phyloP scores from a whole-genome alignment of 2,797 vertebrate species.

The Sparus aurata region DNA sequence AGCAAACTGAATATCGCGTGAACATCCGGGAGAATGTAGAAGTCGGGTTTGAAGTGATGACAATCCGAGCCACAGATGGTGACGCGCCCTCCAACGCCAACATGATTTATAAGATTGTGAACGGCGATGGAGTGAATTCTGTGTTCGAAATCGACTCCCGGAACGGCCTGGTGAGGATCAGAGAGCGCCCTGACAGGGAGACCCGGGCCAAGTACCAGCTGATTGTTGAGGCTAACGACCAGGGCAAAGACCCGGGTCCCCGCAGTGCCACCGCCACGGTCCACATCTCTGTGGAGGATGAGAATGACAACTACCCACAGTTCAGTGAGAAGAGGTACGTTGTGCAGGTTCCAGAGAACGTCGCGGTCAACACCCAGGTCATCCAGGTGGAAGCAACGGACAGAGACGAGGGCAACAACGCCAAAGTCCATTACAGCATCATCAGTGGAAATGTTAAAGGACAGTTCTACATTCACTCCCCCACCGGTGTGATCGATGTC shows the following conservation, averaged over 20 bases:
- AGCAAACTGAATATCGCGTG: constrained; percentile 93
- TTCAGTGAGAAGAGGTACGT: constrained; percentile 95
- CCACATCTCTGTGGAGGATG: constrained; percentile 93
- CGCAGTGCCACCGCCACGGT: constrained; percentile 93
- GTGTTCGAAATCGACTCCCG: constrained; percentile 93
- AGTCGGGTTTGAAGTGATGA: constrained; percentile 95
- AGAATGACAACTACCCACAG: constrained; percentile 98
- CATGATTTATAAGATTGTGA: constrained; percentile 95
- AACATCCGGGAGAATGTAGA: constrained; percentile 95
- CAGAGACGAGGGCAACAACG: constrained; percentile 93
- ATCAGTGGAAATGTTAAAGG: constrained; percentile 96
- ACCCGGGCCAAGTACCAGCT: constrained; percentile 89
- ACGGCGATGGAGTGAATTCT: constrained; percentile 83
- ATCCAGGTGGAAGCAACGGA: constrained; percentile 94
- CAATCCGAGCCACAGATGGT: constrained; percentile 93
- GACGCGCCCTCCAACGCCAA: constrained; percentile 96
- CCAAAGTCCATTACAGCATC: constrained; percentile 96
- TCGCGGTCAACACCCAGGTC: constrained; percentile 91
- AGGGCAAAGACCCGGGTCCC: constrained; percentile 94
- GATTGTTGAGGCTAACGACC: constrained; percentile 96
- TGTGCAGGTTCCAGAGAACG: constrained; percentile 92
- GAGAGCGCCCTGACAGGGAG: constrained; percentile 92
- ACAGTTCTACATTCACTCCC: constrained; percentile 96
- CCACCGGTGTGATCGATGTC: constrained; percentile 93
- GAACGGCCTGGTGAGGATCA: constrained; percentile 92